These are phyloP conservation scores for Eupithecia abbreviata DNA, from an alignment of 2,888 invertebrate species.

Conservation along the genomic window DNA sequence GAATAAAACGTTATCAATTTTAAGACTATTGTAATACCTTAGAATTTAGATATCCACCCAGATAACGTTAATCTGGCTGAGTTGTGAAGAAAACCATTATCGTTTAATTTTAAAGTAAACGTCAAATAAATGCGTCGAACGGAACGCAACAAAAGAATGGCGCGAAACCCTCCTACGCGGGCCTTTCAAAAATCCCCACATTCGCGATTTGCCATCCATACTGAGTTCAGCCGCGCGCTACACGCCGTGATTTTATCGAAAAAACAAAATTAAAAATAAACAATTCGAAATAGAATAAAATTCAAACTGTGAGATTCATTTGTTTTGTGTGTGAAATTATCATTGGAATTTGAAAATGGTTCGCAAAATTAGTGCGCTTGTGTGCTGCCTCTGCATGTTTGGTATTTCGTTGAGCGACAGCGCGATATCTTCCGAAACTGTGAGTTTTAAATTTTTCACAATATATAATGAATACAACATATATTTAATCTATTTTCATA, in stretches of 20 bases:
- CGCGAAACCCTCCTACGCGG: conserved; percentile 83
- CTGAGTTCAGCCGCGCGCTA: conserved; percentile 70
- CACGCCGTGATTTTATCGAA: conserved; percentile 60
- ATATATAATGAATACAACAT: not conserved
- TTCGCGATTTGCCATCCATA: conserved; percentile 67
- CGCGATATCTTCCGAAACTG: conserved; percentile 75
- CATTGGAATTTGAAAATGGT: conserved; percentile 63
- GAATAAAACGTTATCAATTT: not conserved
- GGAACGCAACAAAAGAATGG: conserved; percentile 71
- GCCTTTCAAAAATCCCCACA: conserved; percentile 81
- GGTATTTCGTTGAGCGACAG: conserved; percentile 75
- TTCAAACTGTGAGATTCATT: conserved; percentile 29
- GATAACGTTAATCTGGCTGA: not conserved
- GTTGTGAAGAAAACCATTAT: not conserved
- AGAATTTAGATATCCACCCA: not conserved
- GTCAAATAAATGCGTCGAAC: conserved; percentile 55
- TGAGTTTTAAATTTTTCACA: conserved; percentile 55
- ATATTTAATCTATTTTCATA: not conserved
- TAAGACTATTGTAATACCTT: not conserved
- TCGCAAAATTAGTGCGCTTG: conserved; percentile 73
- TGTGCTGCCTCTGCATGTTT: conserved; percentile 76
- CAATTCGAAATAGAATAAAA: conserved; percentile 41
- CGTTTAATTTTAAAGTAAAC: not conserved
- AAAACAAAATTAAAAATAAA: conserved; percentile 43
- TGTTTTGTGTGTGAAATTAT: conserved; percentile 38